Conservation (phyloP, 2,888 invertebrate genomes). For the Clivina fossor region DNA sequence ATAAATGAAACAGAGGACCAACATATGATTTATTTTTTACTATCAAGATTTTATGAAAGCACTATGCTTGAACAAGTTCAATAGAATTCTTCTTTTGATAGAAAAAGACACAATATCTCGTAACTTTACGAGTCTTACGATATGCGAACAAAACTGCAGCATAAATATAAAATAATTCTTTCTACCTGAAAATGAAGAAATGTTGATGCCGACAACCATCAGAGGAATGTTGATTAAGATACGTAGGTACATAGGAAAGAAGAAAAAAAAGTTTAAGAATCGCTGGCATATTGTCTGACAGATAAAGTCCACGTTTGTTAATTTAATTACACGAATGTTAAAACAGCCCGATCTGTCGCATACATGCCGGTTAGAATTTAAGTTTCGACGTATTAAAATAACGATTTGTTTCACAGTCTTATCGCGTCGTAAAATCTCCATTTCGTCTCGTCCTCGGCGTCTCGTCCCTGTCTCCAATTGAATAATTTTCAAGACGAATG, state of each 20-base stretch:
- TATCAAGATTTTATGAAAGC: background rate
- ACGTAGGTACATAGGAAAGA: background rate
- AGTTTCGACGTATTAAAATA: conserved; percentile 23
- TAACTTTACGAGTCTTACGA: too few relatives aligned
- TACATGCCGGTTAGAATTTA: conserved; percentile 10
- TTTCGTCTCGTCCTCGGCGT: too few relatives aligned
- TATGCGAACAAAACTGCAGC: too few relatives aligned
- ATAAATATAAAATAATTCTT: background rate
- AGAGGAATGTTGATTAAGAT: background rate
- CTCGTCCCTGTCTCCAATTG: background rate
- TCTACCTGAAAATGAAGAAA: background rate
- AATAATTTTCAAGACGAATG: background rate
- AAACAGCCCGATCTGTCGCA: conserved; percentile 3
- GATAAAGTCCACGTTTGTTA: conserved; percentile 21
- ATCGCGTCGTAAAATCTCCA: too few relatives aligned
- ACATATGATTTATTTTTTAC: background rate
- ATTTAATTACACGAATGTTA: conserved; percentile 17
- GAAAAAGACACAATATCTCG: too few relatives aligned
- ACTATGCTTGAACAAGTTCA: background rate
- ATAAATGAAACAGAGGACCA: too few relatives aligned
- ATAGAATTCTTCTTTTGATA: too few relatives aligned
- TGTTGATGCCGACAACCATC: background rate
- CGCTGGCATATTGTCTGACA: conserved; percentile 2
- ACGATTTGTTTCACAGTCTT: conserved; percentile 26
- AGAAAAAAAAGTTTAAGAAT: conserved; percentile 1